Evolutionary conservation across 2,888 invertebrate species (phyloP), one percentile per base, ranked within the genome.

Genomic region (Aromia moschata): DNA sequence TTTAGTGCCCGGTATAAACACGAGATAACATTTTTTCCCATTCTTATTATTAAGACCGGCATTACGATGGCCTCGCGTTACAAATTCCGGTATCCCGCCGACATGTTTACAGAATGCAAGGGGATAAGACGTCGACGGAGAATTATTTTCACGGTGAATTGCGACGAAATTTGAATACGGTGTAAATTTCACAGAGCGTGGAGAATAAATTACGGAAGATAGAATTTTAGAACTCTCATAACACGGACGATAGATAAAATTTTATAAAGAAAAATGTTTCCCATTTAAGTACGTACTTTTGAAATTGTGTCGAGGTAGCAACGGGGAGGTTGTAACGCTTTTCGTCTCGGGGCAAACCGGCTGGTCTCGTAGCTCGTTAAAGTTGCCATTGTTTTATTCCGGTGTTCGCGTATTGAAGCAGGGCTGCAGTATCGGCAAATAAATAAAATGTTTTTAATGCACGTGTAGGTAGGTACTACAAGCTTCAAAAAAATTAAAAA

Each of bases 101-200:
- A 49, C 63, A 57, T 62, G 57, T 62, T 64, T 64, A 62, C 61
- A 30, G 56, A 58, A 62, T 60, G 62, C 60, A 40, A n/a, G 49
- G 46, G 61, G 52, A 54, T 51, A 59, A 52, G 58, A 61, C 59
- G 54, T 33, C 54, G 43, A 57, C 52, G 60, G 61, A 64, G 65
- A 65, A 68, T 68, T 64, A 68, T 68, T 68, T 68, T 63, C 61
- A 65, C 56, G 62, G 61, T 54, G 60, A 67, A 64, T 65, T 59
- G 64, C 64, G 45, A 41, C 58, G 46, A 64, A 65, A 69, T 63
- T 67, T 61, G 63, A 67, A 69, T 69, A 55, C 61, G 62, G 49
- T 60, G 60, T 59, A 63, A 64, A 62, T 49, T 51, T 56, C 36
- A 30, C 45, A 25, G 49, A 49, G 49, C 49, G 38, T 49, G 20